Conservation (phyloP, 2,797 vertebrate species). For the Pangasius larnaudii region DNA sequence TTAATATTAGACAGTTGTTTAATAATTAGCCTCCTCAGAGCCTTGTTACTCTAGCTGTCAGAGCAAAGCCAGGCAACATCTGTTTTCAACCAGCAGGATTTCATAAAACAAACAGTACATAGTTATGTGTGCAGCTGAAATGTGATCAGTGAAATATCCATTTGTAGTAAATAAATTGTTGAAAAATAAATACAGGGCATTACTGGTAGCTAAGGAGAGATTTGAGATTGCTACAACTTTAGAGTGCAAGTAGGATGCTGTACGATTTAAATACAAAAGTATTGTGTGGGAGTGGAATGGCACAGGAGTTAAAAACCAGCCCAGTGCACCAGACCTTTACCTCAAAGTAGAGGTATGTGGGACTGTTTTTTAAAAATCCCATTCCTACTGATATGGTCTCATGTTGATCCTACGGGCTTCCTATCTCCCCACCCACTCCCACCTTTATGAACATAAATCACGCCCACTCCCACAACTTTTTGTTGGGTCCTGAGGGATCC, state of each 20-base stretch:
- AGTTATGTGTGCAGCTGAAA: background rate
- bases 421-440: background rate
- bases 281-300: background rate
- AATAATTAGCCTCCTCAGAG: slow-evolving; percentile 11
- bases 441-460: background rate
- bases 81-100: slow-evolving; percentile 6
- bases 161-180: background rate
- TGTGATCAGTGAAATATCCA: background rate
- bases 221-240: background rate
- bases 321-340: background rate
- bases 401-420: background rate
- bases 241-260: background rate
- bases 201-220: background rate
- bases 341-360: background rate
- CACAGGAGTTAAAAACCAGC: background rate
- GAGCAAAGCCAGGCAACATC: slow-evolving; percentile 1
- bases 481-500: background rate
- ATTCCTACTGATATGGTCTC: background rate
- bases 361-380: background rate
- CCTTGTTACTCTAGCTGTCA: background rate
- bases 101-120: background rate
- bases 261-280: background rate
- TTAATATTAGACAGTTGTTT: slow-evolving; percentile 11
- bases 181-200: background rate
- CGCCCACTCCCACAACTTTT: background rate